Conservation (phyloP, 1,140 invertebrate genomes). For the Spodoptera frugiperda region DNA sequence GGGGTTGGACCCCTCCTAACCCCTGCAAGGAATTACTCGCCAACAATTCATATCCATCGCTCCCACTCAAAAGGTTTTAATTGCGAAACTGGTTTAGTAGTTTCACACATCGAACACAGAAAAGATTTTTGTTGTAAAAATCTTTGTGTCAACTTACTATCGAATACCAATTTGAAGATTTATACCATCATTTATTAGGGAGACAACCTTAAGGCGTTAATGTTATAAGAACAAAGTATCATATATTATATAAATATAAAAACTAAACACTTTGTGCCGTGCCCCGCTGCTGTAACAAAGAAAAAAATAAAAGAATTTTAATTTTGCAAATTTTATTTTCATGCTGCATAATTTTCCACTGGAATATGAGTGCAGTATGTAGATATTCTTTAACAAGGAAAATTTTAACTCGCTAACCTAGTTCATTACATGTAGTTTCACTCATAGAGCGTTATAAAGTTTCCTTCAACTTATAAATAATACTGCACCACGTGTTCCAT, state of each 20-base stretch:
- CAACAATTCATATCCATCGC: constrained; percentile 53
- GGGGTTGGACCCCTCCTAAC: not conserved
- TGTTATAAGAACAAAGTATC: no score
- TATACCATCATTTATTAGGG: no score
- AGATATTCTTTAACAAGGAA: constrained; percentile 1
- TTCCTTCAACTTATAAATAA: constrained; percentile 32
- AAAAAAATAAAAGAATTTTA: no score
- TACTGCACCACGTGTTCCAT: constrained; percentile 25
- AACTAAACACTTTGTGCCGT: no score
- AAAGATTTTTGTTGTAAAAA: no score
- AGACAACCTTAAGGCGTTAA: no score
- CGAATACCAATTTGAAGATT: no score
- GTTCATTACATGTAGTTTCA: constrained; percentile 3
- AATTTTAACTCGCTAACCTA: not conserved
- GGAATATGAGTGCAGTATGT: not conserved
- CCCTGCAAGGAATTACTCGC: constrained; percentile 47
- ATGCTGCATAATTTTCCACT: no score
- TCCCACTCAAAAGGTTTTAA: constrained; percentile 50
- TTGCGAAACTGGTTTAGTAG: constrained; percentile 48
- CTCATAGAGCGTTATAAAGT: constrained; percentile 2
- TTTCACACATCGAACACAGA: not conserved
- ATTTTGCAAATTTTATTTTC: no score
- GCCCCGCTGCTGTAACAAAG: no score
- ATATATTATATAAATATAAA: no score
- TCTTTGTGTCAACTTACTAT: no score